Evolutionary conservation across 2,113 vertebrate species (phyloP).

Genomic region (Callorhinus ursinus): DNA sequence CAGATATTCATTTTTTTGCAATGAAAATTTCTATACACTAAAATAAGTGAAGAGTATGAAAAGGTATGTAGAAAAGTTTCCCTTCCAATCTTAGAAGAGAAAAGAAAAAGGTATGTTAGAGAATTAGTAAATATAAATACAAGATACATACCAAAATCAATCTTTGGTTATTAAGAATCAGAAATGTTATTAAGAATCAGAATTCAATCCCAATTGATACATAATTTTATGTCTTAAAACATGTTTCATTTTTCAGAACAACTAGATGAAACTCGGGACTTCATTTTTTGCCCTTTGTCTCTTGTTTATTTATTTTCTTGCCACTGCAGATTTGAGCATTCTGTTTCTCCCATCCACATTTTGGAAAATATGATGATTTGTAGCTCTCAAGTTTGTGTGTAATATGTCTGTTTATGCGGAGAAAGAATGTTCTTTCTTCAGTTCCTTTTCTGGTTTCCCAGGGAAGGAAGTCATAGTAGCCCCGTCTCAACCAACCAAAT

Average conservation of each 20-base stretch:
- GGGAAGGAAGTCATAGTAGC: neutral
- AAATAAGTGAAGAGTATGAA: neutral
- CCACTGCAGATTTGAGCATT: neutral
- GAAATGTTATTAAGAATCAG: neutral
- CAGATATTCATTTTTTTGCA: neutral
- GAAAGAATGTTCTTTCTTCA: neutral
- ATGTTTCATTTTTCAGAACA: neutral
- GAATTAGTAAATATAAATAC: neutral
- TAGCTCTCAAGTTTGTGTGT: neutral
- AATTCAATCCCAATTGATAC: neutral
- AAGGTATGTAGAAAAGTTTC: neutral
- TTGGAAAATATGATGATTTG: neutral
- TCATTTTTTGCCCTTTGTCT: neutral
- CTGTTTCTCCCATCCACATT: neutral
- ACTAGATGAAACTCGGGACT: neutral
- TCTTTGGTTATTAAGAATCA: neutral
- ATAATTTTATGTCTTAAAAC: neutral
- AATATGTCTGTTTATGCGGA: neutral
- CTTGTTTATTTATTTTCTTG: neutral
- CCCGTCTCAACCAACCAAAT: neutral
- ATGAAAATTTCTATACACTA: neutral
- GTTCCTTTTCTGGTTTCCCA: neutral
- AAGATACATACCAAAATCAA: neutral
- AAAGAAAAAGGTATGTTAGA: neutral
- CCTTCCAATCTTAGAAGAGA: neutral